Evolutionary conservation across 1,140 invertebrate genomes (phyloP), one percentile per base, ranked within the genome.

Genomic region (Lordiphosa mommai): DNA sequence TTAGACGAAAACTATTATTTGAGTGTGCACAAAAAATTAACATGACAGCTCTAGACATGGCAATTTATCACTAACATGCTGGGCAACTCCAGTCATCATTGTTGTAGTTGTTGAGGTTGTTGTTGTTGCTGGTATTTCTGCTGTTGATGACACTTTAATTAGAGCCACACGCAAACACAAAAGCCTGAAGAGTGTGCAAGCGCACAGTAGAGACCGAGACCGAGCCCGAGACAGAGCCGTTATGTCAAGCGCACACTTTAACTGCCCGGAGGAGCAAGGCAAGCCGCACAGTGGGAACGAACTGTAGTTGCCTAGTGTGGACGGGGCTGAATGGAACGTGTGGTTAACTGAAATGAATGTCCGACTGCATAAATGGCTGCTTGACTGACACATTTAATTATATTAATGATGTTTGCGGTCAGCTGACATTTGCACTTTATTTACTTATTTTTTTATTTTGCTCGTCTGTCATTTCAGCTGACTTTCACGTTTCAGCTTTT

Each of bases 341-440:
- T 69, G 77, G 72, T 77, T 76, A 67, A 84, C 76, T 84, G 77
- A 76, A 80, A 76, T 76, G 67, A 72, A 61, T 74, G 77, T 61
- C 72, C 50, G 76, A 84, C 60, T 85, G 72, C 63, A 84, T 84
- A 85, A 84, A 84, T 84, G 77, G 72, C 79, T 61, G 77, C 68
- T 72, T 85, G 77, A 86, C 84, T 86, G 82, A 77, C 82, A 86
- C 72, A 79, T 86, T 86, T 86, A 86, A 86, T 86, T 86, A 86
- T 86, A 87, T 87, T 84, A 87, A 84, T 87, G 84, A 84, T 86
- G 71, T 77, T 84, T 77, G 77, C 84, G 77, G 82, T 87, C 82
- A 86, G 69, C 82, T 86, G 82, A 87, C 82, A 86, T 87, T 87
- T 86, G 82, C 84, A 86, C 82, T 86, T 87, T 79, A 77, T 77